These are phyloP conservation scores for Epiblema foenella DNA, from an alignment of 2,888 invertebrate species.

Conservation along the genomic window DNA sequence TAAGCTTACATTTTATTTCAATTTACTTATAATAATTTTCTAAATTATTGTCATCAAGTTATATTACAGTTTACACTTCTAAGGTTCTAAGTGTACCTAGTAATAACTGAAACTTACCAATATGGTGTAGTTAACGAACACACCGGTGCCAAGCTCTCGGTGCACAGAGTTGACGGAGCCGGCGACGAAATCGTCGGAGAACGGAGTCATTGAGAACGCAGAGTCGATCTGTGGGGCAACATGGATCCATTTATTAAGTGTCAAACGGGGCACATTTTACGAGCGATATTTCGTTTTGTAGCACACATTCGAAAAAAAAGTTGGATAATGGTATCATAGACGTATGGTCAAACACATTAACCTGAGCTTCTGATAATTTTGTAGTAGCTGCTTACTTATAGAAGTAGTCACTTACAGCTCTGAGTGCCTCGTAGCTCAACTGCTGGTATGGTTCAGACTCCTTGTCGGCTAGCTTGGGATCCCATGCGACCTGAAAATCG, in stretches of 20 bases:
- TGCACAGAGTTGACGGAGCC: slow-evolving; percentile 92
- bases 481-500: slow-evolving; percentile 88
- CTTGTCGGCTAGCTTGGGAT: slow-evolving; percentile 88
- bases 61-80: too few relatives aligned
- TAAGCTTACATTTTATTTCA: too few relatives aligned
- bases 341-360: too few relatives aligned
- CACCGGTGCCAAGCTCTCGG: slow-evolving; percentile 89
- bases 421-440: slow-evolving; percentile 92
- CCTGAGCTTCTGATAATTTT: too few relatives aligned
- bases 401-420: slow-evolving; percentile 88
- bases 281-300: too few relatives aligned
- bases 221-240: slow-evolving; percentile 90
- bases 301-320: too few relatives aligned
- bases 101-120: slow-evolving; percentile 80
- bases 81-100: too few relatives aligned
- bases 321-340: too few relatives aligned
- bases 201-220: slow-evolving; percentile 96
- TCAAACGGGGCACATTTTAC: not conserved
- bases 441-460: slow-evolving; percentile 93
- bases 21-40: too few relatives aligned
- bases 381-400: not conserved
- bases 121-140: slow-evolving; percentile 94
- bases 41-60: too few relatives aligned
- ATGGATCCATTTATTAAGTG: not conserved
- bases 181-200: slow-evolving; percentile 94